Evolutionary conservation across 2,113 vertebrate species (phyloP), one percentile per base, ranked within the genome.

Genomic region (Gallinago media): DNA sequence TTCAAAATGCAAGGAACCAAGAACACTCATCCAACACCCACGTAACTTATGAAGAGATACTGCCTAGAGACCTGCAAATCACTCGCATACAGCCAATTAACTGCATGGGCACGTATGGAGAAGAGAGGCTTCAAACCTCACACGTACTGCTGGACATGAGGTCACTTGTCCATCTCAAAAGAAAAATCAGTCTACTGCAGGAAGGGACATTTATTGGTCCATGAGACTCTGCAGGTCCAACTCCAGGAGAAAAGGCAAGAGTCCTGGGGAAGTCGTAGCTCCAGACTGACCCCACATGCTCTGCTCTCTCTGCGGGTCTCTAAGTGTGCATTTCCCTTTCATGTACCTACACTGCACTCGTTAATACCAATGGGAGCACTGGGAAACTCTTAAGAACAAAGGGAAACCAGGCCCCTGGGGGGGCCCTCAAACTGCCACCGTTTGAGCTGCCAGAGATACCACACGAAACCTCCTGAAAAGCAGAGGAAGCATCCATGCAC

Each of bases 351-450:
- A 70, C 54, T 73, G 59, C 25, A 59, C 50, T 85, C 79, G 56
- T 78, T 82, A 92, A 66, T 74, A 86, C 68, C 84, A 96, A 94
- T 70, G 81, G 89, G 56, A 89, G n/a, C 31, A 73, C 71, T 29
- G 25, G 94, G 66, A 79, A 93, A 66, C 66, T 91, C 70, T 66
- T 38, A 21, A 89, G 74, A 97, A 95, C 71, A 91, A 96, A 88
- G 54, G 49, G 27, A 92, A 91, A 85, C 2, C 31, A 85, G 49
- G 14, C 21, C 65, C 70, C 36, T 4, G 1, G 67, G 74, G 49
- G 38, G 12, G 61, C 34, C 59, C 59, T 61, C 59, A 25, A 62
- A 58, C 73, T 61, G 34, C 50, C 90, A 34, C 40, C 80, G 29
- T 79, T 86, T 82, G 88, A 96, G 82, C 59, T 92, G 55, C 42